Evolutionary conservation across 1,140 invertebrate genomes (phyloP), one percentile per base, ranked within the genome.

Genomic region (Drosophila kanapiae): DNA sequence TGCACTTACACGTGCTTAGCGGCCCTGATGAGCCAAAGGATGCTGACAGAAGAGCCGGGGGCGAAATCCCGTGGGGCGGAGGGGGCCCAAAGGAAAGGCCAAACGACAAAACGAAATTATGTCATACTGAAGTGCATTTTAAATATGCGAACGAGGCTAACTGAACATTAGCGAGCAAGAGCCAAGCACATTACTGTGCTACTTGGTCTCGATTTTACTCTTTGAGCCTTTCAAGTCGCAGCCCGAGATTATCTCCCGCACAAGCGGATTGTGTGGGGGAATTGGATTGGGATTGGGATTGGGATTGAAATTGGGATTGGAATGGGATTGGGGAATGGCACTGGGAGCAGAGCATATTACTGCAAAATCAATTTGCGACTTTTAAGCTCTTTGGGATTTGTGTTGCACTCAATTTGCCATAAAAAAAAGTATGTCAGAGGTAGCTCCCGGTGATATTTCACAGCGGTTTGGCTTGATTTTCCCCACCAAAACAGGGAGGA

Each of bases 61-160:
- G 37, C 72, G 63, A 14, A 42, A 31, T 60, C 42, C 51, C 37
- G 13, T 6, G 35, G 42, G 45, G 7, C 27, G 23, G 23, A 2
- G 42, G 27, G 37, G 35, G 49, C 31, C 48, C 71, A 78, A 75
- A 61, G 57, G 37, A 53, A 71, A 79, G 72, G 62, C 69, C 72
- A 57, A 81, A 78, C 88, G 60, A 62, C 65, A 76, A 90, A 88
- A 90, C 78, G 78, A 69, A 90, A 90, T 90, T 90, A 90, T 90
- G 81, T 82, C 86, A 72, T 75, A 59, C 65, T 85, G 53, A 90
- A 90, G 85, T 85, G 85, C 85, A 85, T 71, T 90, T 90, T 90
- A 90, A 84, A 90, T 76, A 88, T 85, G 74, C 61, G 51, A 87
- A 80, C 71, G 67, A 80, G 80, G 67, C 76, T 60, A 83, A 83